Percentiles rank a stretch among this genome's conserved stretches.
phyloP scores from a whole-genome alignment of 2,888 invertebrate species.

The Gisinianus flammeolus region DNA sequence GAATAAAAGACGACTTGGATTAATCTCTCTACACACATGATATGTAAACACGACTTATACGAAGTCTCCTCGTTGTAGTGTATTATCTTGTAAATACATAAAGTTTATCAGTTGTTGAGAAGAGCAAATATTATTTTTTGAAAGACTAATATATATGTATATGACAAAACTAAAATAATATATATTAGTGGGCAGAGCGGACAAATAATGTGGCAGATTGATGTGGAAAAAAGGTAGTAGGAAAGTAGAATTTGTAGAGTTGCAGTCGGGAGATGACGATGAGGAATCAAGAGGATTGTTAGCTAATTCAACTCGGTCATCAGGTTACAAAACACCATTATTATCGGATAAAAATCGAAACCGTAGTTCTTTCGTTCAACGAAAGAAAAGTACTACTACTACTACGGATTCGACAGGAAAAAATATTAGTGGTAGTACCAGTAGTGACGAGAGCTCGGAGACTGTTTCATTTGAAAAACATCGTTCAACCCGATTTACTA shows the following conservation, averaged over 20 bases:
- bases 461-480: conserved; percentile 1
- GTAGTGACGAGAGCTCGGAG: conserved; percentile 18
- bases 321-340: conserved; percentile 14
- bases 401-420: not conserved
- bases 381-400: not conserved
- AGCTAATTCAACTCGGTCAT: not conserved
- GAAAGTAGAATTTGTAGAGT: conserved; percentile 37
- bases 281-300: conserved; percentile 30
- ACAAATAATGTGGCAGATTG: conserved; percentile 27
- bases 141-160: too few relatives aligned
- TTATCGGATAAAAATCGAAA: conserved; percentile 11
- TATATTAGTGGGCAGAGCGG: not conserved
- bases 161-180: too few relatives aligned
- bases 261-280: conserved; percentile 17
- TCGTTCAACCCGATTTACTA: conserved; percentile 8
- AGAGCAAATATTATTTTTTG: too few relatives aligned
- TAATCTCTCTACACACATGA: too few relatives aligned
- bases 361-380: not conserved
- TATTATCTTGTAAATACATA: too few relatives aligned
- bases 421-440: not conserved
- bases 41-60: too few relatives aligned
- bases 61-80: too few relatives aligned
- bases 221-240: conserved; percentile 41
- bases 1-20: too few relatives aligned
- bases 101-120: too few relatives aligned